Percentiles rank a stretch among this genome's conserved stretches.
These are phyloP conservation scores for Dryadula phaetusa DNA, from an alignment of 2,888 invertebrate genomes.

Conservation along the genomic window DNA sequence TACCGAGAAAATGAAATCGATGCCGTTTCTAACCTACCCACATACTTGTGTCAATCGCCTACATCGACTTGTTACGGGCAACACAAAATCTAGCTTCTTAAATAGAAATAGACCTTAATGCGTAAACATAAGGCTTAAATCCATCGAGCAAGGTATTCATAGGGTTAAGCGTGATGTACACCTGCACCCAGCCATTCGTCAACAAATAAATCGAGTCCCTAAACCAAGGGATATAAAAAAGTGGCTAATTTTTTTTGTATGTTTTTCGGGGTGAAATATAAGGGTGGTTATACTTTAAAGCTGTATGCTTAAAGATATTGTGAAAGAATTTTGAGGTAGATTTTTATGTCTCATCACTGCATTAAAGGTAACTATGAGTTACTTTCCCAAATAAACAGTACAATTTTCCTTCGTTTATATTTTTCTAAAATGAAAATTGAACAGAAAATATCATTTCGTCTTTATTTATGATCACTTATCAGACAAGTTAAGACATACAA, in stretches of 20 bases:
- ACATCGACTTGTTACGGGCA: constrained; percentile 49
- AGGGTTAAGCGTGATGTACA: constrained; percentile 37
- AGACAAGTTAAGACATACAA: too few species aligned
- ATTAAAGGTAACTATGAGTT: too few species aligned
- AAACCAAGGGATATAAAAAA: constrained; percentile 48
- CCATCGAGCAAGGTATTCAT: background rate
- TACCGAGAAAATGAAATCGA: constrained; percentile 41
- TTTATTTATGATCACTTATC: too few species aligned
- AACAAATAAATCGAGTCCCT: constrained; percentile 48
- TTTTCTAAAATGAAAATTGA: too few species aligned
- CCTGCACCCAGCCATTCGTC: constrained; percentile 46
- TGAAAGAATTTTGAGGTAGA: background rate
- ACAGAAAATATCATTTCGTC: too few species aligned
- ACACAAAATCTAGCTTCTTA: background rate
- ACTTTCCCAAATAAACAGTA: too few species aligned
- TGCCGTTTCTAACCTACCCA: constrained; percentile 39
- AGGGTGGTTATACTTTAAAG: background rate
- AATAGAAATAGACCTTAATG: constrained; percentile 17
- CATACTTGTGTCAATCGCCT: constrained; percentile 53
- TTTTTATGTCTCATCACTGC: background rate
- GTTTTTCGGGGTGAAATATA: constrained; percentile 26
- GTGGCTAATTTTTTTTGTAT: constrained; percentile 38
- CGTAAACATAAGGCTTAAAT: background rate
- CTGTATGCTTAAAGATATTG: background rate
- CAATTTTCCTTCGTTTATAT: too few species aligned